Percentiles rank a stretch among this genome's conserved stretches.
Evolutionary conservation across 2,888 invertebrate genomes (phyloP).

Genomic region (Erynnis tages): DNA sequence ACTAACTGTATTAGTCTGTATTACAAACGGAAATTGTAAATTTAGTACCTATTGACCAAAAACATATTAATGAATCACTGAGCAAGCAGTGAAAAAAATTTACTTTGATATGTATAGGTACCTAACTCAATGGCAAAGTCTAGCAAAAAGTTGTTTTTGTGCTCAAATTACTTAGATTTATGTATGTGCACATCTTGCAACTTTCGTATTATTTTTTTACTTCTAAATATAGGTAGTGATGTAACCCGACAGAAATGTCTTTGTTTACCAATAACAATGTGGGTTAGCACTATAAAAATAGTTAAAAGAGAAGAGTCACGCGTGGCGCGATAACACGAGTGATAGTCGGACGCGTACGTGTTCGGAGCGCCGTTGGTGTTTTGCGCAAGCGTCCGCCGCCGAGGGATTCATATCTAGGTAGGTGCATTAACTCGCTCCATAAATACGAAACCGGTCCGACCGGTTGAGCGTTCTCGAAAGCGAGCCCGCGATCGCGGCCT

Average conservation of each 20-base stretch:
- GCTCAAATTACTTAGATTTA: too few relatives aligned
- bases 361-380: slow-evolving; percentile 53
- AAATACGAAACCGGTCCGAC: slow-evolving; percentile 78
- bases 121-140: too few relatives aligned
- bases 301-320: slow-evolving; percentile 47
- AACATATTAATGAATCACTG: too few relatives aligned
- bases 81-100: too few relatives aligned
- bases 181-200: too few relatives aligned
- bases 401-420: slow-evolving; percentile 74
- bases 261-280: slow-evolving; percentile 61
- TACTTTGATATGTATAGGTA: too few relatives aligned
- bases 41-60: too few relatives aligned
- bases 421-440: slow-evolving; percentile 77
- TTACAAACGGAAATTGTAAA: too few relatives aligned
- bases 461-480: slow-evolving; percentile 80
- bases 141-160: too few relatives aligned
- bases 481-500: slow-evolving; percentile 71
- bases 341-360: slow-evolving; percentile 57
- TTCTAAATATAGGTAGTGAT: slow-evolving; percentile 28
- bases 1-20: too few relatives aligned
- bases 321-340: slow-evolving; percentile 51
- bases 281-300: slow-evolving; percentile 52
- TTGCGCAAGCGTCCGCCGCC: slow-evolving; percentile 71
- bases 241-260: slow-evolving; percentile 38
- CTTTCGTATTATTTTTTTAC: too few relatives aligned